Base-by-base conservation (phyloP, 92 coral and sea anemone species). In the Actinernus sp. region DNA sequence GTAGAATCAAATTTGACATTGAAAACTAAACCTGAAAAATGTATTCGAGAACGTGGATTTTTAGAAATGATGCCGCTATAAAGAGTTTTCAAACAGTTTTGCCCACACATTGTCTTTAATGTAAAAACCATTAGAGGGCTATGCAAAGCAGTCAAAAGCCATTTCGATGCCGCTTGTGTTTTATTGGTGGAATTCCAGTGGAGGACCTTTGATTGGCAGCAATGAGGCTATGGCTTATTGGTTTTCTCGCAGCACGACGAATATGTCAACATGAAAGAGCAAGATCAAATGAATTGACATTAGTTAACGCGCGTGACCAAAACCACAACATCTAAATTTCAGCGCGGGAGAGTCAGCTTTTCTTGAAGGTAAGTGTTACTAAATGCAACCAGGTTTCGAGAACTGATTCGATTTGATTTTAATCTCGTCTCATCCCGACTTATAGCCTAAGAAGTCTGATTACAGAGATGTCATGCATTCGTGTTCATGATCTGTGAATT, bases 131-230 rank as follows among this genome's bases (percentile, higher is more conserved):
- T 45, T 45, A 18, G 19, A 45, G 8, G 10, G 52, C 52, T 45
- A n/a, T 7, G 52, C 19, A 23, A 8, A 45, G 52, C 52, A 23
- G 4, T 45, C 17, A 23, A 4, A 45, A 45, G 22, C 52, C 52
- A 18, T 45, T 45, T 45, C 52, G 22, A 45, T 45, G 52, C 52
- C 52, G 52, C 52, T 45, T 45, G 10, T 45, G 19, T 45, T 45
- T 45, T 17, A 45, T 45, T 45, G 52, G 52, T 18, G 6, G 5
- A 18, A 45, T 45, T 45, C 52, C 52, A 45, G 8, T 45, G 22
- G 21, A 45, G 10, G 5, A 45, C 11, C 10, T 45, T 7, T 45
- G 52, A 45, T 45, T 45, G 52, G 52, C 52, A 45, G 52, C 4
- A 7, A 45, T 45, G 5, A 45, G 52, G n/a, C 52, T 18, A 9